Conservation (phyloP, 2,113 vertebrate genomes). For the Forbesichthys agassizii region DNA sequence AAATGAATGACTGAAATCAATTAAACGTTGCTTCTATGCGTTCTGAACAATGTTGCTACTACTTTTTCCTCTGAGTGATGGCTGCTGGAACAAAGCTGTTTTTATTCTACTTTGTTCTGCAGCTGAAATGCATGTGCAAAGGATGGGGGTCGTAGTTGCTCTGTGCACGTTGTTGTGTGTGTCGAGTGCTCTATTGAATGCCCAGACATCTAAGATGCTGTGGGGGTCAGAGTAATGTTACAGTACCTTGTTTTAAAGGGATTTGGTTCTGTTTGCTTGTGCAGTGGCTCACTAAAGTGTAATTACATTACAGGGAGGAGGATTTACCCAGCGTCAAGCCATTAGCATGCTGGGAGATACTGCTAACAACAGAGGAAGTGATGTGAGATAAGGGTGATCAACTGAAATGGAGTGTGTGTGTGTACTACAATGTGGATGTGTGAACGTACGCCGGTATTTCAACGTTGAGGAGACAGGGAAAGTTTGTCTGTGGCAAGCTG, state of each 20-base stretch:
- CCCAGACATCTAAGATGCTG: constrained; percentile 4
- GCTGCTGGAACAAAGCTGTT: background rate
- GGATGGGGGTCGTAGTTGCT: too few species aligned
- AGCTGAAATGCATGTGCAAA: too few species aligned
- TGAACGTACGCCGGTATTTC: background rate
- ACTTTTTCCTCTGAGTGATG: background rate
- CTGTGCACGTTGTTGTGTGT: too few species aligned
- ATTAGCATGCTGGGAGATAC: constrained; percentile 45
- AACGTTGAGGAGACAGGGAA: constrained; percentile 26
- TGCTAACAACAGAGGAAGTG: constrained; percentile 15
- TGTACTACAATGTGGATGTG: background rate
- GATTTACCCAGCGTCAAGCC: background rate
- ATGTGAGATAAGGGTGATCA: background rate
- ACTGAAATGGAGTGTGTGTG: background rate
- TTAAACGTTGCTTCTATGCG: too few species aligned
- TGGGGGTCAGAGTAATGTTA: background rate
- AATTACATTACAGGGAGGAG: constrained; percentile 49
- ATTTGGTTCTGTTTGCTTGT: constrained; percentile 36
- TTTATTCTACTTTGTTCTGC: background rate
- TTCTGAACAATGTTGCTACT: too few species aligned
- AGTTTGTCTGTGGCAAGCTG: constrained; percentile 40
- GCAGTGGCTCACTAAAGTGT: constrained; percentile 38
- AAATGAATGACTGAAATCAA: too few species aligned
- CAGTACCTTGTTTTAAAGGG: constrained; percentile 5
- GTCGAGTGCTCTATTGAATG: background rate